Percentiles rank a stretch among this genome's conserved stretches.
These are phyloP conservation scores for Sitobion miscanthi DNA, from an alignment of 1,140 invertebrate species.

Conservation along the genomic window DNA sequence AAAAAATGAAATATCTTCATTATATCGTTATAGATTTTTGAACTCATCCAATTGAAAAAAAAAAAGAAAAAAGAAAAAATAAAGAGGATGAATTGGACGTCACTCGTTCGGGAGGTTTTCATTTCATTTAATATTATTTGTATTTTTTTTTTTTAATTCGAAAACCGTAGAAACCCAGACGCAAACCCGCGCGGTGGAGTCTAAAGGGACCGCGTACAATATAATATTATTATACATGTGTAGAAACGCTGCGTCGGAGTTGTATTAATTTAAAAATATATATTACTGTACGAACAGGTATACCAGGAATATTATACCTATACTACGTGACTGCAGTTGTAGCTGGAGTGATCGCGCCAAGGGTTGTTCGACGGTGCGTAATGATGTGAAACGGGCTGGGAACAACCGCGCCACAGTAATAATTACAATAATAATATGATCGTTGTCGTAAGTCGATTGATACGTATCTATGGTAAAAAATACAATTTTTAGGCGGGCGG, in stretches of 20 bases:
- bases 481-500: background rate
- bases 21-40: conserved; percentile 53
- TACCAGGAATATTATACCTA: background rate
- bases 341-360: background rate
- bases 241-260: background rate
- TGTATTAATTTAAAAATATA: conserved; percentile 24
- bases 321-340: background rate
- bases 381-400: background rate
- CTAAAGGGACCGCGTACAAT: conserved; percentile 18
- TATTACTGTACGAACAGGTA: background rate
- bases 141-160: conserved; percentile 45
- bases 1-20: conserved; percentile 48
- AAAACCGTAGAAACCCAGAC: conserved; percentile 34
- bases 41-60: conserved; percentile 53
- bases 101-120: background rate
- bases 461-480: background rate
- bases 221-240: background rate
- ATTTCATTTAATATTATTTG: background rate
- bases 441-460: conserved; percentile 1
- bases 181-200: background rate
- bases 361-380: conserved; percentile 16
- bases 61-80: background rate
- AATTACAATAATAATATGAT: background rate
- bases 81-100: conserved; percentile 24
- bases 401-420: background rate